Evolutionary conservation across 2,888 invertebrate genomes (phyloP).

Genomic region (Folsomia manolachei): DNA sequence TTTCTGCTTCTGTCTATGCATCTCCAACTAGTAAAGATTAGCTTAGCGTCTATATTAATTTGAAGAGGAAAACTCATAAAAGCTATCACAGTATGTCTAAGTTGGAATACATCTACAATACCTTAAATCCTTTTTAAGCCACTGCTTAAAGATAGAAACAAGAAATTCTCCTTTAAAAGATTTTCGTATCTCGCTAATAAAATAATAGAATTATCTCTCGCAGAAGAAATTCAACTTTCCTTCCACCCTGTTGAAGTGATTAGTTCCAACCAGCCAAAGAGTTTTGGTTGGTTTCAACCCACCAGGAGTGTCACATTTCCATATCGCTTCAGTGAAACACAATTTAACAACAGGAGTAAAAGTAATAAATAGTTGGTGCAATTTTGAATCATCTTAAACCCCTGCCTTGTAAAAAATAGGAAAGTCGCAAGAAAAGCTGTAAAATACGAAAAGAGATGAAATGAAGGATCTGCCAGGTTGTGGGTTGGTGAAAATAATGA

Average conservation of each 20-base stretch:
- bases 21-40: too few species aligned
- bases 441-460: not conserved
- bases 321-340: not conserved
- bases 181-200: not conserved
- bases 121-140: not conserved
- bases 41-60: too few species aligned
- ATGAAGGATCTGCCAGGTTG: not conserved
- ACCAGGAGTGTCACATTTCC: not conserved
- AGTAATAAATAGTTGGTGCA: not conserved
- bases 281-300: too few species aligned
- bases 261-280: not conserved
- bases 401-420: not conserved
- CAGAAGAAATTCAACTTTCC: not conserved
- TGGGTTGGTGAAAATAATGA: conserved; percentile 15
- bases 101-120: too few species aligned
- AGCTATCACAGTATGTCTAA: too few species aligned
- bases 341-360: not conserved
- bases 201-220: not conserved
- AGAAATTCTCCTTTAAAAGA: not conserved
- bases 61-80: too few species aligned
- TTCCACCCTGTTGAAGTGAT: not conserved
- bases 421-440: not conserved
- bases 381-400: not conserved
- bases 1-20: too few species aligned
- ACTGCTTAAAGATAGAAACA: not conserved